Percentiles rank a stretch among this genome's conserved stretches.
Conservation (phyloP, 2,888 invertebrate species). For the Seira sanloemensis region DNA sequence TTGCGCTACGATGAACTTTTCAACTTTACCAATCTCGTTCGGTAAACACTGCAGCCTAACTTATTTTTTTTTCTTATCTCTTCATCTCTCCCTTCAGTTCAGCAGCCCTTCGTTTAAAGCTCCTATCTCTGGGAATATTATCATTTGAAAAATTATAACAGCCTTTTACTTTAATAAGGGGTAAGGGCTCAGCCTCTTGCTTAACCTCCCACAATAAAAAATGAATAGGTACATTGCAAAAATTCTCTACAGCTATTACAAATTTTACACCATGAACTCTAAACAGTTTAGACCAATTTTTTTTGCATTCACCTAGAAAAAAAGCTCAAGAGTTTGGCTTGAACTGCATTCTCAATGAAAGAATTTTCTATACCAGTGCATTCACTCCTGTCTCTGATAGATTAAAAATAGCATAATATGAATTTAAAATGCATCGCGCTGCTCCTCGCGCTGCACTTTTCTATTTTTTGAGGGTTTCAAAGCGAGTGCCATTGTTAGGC, state of each 20-base stretch:
- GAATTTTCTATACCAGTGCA: neutral
- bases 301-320: neutral
- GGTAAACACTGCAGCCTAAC: too few species aligned
- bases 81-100: neutral
- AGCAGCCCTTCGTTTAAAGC: too few species aligned
- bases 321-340: neutral
- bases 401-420: too few species aligned
- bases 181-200: neutral
- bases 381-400: neutral
- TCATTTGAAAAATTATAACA: neutral
- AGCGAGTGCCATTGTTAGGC: too few species aligned
- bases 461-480: too few species aligned
- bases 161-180: neutral
- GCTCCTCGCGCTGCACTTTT: too few species aligned
- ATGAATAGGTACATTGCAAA: neutral
- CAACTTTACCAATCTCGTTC: neutral
- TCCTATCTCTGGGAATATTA: neutral
- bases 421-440: too few species aligned
- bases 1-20: neutral
- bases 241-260: too few species aligned
- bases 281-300: too few species aligned
- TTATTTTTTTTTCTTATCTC: neutral
- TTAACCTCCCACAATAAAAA: neutral
- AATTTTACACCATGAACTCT: neutral
- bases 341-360: neutral